Conservation (phyloP, 2,888 invertebrate genomes). For the Sympetrum striolatum region DNA sequence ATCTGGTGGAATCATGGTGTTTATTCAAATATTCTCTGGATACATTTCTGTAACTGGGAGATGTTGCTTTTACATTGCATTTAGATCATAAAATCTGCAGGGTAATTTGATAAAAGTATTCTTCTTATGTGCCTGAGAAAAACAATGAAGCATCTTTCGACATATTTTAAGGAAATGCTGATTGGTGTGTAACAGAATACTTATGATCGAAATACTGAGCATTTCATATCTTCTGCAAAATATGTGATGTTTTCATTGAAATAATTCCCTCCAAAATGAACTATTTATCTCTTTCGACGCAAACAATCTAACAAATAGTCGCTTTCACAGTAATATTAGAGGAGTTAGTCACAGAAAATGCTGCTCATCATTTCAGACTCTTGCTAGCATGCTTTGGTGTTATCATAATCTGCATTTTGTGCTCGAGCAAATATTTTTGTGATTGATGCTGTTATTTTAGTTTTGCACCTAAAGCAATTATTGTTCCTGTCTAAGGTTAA, state of each 20-base stretch:
- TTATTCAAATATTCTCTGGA: neutral
- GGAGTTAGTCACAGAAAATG: neutral
- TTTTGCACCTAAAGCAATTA: neutral
- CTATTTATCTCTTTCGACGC: neutral
- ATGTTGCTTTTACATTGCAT: neutral
- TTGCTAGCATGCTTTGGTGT: neutral
- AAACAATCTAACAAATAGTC: neutral
- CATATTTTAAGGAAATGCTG: neutral
- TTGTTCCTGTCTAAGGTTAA: neutral
- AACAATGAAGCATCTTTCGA: neutral
- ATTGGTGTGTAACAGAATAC: neutral
- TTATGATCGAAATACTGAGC: neutral
- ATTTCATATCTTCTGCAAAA: constrained; percentile 4
- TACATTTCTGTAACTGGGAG: neutral
- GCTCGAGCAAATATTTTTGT: neutral
- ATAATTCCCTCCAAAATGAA: constrained; percentile 8
- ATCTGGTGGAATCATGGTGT: neutral
- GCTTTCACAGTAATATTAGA: constrained; percentile 18
- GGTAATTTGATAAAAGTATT: neutral
- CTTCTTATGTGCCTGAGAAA: neutral
- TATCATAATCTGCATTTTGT: neutral
- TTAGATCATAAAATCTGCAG: constrained; percentile 4
- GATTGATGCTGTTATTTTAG: neutral
- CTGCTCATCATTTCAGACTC: neutral
- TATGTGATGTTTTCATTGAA: constrained; percentile 20